Evolutionary conservation across 1,140 invertebrate genomes (phyloP).

Genomic region (Pseudomyrmex cubaensis): DNA sequence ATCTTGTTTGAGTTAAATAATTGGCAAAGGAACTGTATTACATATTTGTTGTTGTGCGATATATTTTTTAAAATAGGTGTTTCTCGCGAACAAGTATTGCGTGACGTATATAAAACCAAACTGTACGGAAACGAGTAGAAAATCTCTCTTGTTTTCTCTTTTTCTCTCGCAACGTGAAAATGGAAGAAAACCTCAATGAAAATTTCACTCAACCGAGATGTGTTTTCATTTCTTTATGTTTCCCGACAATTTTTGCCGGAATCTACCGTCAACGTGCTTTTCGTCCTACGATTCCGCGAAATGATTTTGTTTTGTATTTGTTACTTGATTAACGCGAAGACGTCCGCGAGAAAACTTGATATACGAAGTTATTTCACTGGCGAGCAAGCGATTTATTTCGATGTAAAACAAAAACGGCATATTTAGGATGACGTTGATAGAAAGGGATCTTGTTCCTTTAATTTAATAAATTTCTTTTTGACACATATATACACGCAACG

Average conservation of each 20-base stretch:
- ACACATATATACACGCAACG: not conserved
- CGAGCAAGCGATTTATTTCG: slow-evolving; percentile 3
- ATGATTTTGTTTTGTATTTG: slow-evolving; percentile 21
- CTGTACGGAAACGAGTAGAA: not conserved
- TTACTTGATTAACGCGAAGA: slow-evolving; percentile 6
- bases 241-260: slow-evolving; percentile 16
- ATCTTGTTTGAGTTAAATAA: not conserved
- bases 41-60: too few relatives aligned
- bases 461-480: slow-evolving; percentile 20
- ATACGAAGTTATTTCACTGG: slow-evolving; percentile 8
- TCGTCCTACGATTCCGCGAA: slow-evolving; percentile 26
- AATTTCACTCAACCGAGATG: slow-evolving; percentile 3
- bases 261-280: slow-evolving; percentile 5
- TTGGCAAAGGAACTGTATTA: not conserved
- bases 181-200: slow-evolving; percentile 2
- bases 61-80: too few relatives aligned
- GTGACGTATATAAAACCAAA: not conserved
- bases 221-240: slow-evolving; percentile 21
- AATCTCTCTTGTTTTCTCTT: too few relatives aligned
- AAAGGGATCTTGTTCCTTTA: not conserved
- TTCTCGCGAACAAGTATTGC: not conserved
- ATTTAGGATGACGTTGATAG: not conserved
- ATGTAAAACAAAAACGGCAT: not conserved
- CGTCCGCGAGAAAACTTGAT: slow-evolving; percentile 15
- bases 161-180: not conserved